Evolutionary conservation across 2,113 vertebrate genomes (phyloP).

Genomic region (Motacilla tschutschensis): DNA sequence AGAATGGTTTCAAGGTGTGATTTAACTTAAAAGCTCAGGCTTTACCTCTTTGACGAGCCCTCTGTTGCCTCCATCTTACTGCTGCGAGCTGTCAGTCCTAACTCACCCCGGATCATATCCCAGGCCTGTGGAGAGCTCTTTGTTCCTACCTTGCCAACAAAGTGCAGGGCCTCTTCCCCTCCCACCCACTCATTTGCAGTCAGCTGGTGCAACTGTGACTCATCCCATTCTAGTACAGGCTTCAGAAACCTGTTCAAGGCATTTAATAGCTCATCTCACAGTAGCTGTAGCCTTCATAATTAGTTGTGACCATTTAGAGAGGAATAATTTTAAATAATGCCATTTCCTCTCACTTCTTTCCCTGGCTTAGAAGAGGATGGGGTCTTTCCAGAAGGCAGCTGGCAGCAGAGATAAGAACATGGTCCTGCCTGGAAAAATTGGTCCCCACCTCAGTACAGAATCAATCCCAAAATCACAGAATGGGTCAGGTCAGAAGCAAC

Average conservation of each 20-base stretch:
- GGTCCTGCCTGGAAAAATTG: neutral
- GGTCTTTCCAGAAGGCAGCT: neutral
- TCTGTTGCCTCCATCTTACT: neutral
- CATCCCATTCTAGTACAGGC: constrained; percentile 10
- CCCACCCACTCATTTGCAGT: constrained; percentile 28
- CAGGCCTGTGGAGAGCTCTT: neutral
- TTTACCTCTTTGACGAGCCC: neutral
- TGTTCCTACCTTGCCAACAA: neutral
- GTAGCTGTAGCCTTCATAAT: neutral
- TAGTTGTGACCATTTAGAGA: neutral
- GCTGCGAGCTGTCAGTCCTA: neutral
- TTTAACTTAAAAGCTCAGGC: neutral
- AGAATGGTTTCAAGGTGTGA: neutral
- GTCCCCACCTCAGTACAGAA: neutral
- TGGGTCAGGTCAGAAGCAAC: neutral
- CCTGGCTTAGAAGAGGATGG: neutral
- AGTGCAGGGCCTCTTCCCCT: neutral
- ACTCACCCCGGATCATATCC: neutral
- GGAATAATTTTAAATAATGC: neutral
- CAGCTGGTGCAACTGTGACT: constrained; percentile 39
- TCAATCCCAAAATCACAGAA: neutral
- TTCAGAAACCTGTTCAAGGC: constrained; percentile 24
- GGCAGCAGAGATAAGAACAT: neutral
- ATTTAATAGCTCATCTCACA: constrained; percentile 5
- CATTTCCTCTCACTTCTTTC: neutral